These are phyloP conservation scores for Erannis defoliaria DNA, from an alignment of 2,888 invertebrate genomes.

Conservation along the genomic window DNA sequence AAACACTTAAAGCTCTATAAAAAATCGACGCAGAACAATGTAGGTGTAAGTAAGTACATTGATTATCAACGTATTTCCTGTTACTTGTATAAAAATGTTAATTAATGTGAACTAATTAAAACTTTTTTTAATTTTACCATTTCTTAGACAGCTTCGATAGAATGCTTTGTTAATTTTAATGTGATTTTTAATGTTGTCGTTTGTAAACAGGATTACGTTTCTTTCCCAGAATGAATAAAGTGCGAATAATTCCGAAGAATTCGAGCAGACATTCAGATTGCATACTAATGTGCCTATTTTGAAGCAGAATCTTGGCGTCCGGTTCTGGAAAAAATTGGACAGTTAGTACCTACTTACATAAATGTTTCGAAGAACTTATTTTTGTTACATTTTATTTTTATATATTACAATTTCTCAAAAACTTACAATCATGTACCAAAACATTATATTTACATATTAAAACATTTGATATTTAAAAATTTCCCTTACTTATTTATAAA, in stretches of 20 bases:
- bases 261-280: conserved; percentile 40
- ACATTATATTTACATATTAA: no score
- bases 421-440: no score
- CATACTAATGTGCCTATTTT: conserved; percentile 40
- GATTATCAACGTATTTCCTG: background rate
- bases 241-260: conserved; percentile 42
- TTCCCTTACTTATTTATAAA: background rate
- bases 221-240: conserved; percentile 40
- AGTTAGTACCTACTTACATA: background rate
- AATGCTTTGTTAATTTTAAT: conserved; percentile 15
- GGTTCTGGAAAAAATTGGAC: conserved; percentile 14
- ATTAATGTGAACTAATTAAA: background rate
- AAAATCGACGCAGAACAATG: background rate
- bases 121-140: background rate
- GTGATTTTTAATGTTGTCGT: conserved; percentile 9
- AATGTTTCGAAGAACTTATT: conserved; percentile 4
- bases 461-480: no score
- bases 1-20: no score
- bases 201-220: conserved; percentile 4
- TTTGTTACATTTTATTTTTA: background rate
- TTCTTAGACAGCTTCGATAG: conserved; percentile 4
- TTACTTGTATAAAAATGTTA: background rate
- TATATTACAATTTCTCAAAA: background rate
- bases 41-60: background rate
- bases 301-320: conserved; percentile 25